These are phyloP conservation scores for Bubo scandiacus DNA, from an alignment of 2,113 vertebrate genomes.

Conservation along the genomic window DNA sequence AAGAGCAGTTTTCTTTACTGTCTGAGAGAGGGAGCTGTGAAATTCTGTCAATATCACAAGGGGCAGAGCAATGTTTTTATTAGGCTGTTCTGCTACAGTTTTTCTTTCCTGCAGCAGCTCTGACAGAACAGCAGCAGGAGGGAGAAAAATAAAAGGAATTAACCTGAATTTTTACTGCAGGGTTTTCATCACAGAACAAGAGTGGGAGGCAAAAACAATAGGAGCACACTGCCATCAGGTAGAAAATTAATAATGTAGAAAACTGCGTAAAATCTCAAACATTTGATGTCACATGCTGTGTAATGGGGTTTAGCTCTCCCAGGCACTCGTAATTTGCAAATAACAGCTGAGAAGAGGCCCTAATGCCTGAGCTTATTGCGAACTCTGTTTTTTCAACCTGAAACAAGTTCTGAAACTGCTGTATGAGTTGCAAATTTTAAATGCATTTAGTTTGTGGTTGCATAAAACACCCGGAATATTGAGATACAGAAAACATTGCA, in stretches of 20 bases:
- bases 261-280: neutral
- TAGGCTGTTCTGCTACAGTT: neutral
- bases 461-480: neutral
- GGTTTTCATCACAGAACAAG: slow-evolving; percentile 1
- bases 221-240: neutral
- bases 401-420: neutral
- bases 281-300: neutral
- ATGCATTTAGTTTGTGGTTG: neutral
- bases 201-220: slow-evolving; percentile 48
- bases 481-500: neutral
- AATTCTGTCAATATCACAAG: slow-evolving; percentile 2
- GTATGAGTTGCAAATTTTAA: neutral
- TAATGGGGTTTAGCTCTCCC: neutral
- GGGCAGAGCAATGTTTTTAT: neutral
- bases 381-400: neutral
- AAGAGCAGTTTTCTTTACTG: slow-evolving; percentile 18
- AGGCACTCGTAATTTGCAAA: neutral
- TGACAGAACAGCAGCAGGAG: slow-evolving; percentile 9
- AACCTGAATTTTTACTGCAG: slow-evolving; percentile 21
- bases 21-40: neutral
- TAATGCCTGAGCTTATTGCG: neutral
- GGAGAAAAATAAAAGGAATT: slow-evolving; percentile 27
- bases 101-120: neutral
- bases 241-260: slow-evolving; percentile 30
- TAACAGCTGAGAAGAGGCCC: neutral